Evolutionary conservation across 2,888 invertebrate species (phyloP).

Genomic region (Eudemis profundana): DNA sequence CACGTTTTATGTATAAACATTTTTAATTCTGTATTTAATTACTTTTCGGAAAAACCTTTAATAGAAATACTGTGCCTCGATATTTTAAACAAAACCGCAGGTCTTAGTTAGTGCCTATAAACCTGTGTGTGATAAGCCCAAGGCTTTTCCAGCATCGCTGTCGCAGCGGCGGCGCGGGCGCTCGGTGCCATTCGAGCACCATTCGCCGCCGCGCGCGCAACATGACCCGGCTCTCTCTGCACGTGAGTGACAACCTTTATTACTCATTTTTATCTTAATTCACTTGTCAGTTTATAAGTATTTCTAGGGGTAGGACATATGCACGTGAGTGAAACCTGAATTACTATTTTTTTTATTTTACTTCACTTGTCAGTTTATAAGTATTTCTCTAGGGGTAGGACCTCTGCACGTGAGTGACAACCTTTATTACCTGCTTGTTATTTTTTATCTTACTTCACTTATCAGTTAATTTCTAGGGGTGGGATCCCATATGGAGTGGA

Average conservation of each 20-base stretch:
- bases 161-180: conserved; percentile 70
- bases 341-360: too few species aligned
- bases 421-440: conserved; percentile 34
- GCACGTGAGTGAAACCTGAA: too few species aligned
- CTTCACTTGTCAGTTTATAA: too few species aligned
- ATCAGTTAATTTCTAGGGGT: neutral
- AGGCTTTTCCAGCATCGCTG: conserved; percentile 63
- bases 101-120: neutral
- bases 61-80: too few species aligned
- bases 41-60: too few species aligned
- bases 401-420: conserved; percentile 66
- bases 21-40: too few species aligned
- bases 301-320: neutral
- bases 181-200: conserved; percentile 71
- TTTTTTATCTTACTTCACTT: neutral
- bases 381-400: too few species aligned
- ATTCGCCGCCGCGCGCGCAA: conserved; percentile 74
- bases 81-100: neutral
- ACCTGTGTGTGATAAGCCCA: conserved; percentile 22
- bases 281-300: neutral
- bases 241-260: conserved; percentile 60
- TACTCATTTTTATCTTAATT: neutral
- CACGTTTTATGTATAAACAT: too few species aligned
- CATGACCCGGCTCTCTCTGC: conserved; percentile 66
- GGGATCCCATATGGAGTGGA: too few species aligned